Conservation (phyloP, 2,113 vertebrate genomes). For the Pterocles burchelli region DNA sequence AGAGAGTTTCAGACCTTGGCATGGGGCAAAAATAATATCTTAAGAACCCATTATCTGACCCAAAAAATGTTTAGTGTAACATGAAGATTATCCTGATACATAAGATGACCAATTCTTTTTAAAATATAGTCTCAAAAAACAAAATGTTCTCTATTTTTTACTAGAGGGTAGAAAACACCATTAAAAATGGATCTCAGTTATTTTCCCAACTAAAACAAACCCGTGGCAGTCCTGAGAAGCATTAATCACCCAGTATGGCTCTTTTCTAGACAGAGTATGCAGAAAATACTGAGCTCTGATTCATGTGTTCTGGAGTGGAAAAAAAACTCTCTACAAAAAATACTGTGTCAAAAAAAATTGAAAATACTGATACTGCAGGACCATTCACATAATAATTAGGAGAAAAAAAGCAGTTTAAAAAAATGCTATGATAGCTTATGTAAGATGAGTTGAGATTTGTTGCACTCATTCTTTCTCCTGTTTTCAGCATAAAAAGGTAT, state of each 20-base stretch:
- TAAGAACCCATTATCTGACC: background rate
- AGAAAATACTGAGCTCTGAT: background rate
- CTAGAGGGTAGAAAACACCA: background rate
- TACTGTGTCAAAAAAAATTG: background rate
- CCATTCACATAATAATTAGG: background rate
- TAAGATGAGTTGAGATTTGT: background rate
- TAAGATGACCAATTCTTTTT: background rate
- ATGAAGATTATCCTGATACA: background rate
- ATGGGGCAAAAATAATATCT: background rate
- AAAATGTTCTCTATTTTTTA: background rate
- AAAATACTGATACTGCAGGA: background rate
- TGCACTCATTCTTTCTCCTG: background rate
- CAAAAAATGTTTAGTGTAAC: background rate
- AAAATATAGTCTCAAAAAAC: background rate
- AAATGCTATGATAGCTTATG: background rate
- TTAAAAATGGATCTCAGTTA: background rate
- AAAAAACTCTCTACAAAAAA: background rate
- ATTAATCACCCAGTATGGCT: background rate
- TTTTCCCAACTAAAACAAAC: background rate
- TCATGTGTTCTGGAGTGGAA: background rate
- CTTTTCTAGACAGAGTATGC: background rate
- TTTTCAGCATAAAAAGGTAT: background rate
- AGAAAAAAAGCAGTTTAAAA: background rate
- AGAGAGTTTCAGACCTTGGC: background rate
- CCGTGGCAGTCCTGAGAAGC: background rate